Base-by-base conservation (phyloP, 2,888 invertebrate genomes). In the Trichogramma evanescens region DNA sequence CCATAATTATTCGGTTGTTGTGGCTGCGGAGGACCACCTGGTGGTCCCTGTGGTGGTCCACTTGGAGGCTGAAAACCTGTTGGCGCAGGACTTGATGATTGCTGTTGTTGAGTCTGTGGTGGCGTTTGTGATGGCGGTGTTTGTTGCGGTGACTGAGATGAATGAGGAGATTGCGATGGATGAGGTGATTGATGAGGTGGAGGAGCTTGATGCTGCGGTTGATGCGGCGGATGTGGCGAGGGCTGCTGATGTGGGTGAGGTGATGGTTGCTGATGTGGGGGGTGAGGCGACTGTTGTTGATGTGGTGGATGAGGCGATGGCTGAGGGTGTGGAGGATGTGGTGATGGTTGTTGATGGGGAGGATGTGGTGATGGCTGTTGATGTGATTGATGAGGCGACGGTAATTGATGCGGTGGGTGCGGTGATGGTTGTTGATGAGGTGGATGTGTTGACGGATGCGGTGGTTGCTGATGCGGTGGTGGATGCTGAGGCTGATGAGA, bases 81-180 rank as follows among this genome's bases (percentile, higher is more conserved):
- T 74, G 74, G 83, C 75, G 66, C 83, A 76, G 75, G 83, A 80
- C 73, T 83, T 77, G 77, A 72, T 42, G 75, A 74, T 51, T 74
- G 80, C 50, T 79, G 74, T 46, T 78, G 80, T 46, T 79, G 74
- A 4, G 71, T 65, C 52, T 73, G 73, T 5, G 75, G 74, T 8
- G 67, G 67, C 40, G 76, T 66, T 55, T 65, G 66, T 50, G 57
- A 68, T 58, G 66, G 74, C 46, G 70, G 68, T 60, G 66, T 70
- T 68, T 65, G 76, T 54, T 69, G 71, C 38, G 71, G 71, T 38
- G 71, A 66, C 39, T 71, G 72, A 61, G 84, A 81, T 2, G 83
- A 81, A 62, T 26, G 26, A 26, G 26, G 26, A 26, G 26, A 26
- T 26, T 26, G 26, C 26, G 83, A 71, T 79, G 83, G 83, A 64